phyloP scores from a whole-genome alignment of 2,888 invertebrate genomes.

The Drosophila atripex region DNA sequence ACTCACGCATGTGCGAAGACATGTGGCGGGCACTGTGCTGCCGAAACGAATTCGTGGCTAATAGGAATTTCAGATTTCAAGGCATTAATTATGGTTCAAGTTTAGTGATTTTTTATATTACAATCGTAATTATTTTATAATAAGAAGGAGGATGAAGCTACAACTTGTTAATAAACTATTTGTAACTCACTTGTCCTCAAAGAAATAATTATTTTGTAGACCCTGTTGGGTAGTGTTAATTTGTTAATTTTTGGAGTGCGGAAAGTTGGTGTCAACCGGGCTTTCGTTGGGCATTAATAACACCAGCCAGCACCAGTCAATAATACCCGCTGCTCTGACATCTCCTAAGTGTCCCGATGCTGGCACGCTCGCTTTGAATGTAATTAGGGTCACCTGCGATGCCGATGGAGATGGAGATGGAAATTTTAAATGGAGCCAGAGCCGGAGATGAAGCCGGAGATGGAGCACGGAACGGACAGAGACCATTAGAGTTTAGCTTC shows the following conservation, averaged over 20 bases:
- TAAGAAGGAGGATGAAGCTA: too few species aligned
- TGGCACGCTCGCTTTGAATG: conserved; percentile 44
- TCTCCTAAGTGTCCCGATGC: conserved; percentile 35
- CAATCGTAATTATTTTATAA: too few species aligned
- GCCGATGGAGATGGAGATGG: conserved; percentile 29
- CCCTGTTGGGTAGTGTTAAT: conserved; percentile 11
- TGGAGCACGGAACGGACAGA: conserved; percentile 17
- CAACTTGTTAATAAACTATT: too few species aligned
- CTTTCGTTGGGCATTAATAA: conserved; percentile 64
- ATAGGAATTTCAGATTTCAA: background rate
- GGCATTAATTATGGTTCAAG: background rate
- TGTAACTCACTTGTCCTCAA: too few species aligned
- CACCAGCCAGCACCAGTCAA: conserved; percentile 47
- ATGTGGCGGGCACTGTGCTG: conserved; percentile 23
- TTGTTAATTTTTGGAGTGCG: conserved; percentile 38
- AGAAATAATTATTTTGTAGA: too few species aligned
- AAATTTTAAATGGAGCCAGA: conserved; percentile 13
- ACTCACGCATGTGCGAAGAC: conserved; percentile 2
- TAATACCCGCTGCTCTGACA: conserved; percentile 49
- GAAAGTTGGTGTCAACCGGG: conserved; percentile 64
- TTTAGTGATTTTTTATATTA: background rate
- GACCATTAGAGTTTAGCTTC: conserved; percentile 28
- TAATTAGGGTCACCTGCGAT: conserved; percentile 67
- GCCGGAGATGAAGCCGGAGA: conserved; percentile 18
- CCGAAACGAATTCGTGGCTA: conserved; percentile 5